Conservation (phyloP, 2,797 vertebrate genomes). For the Rhinella marina region DNA sequence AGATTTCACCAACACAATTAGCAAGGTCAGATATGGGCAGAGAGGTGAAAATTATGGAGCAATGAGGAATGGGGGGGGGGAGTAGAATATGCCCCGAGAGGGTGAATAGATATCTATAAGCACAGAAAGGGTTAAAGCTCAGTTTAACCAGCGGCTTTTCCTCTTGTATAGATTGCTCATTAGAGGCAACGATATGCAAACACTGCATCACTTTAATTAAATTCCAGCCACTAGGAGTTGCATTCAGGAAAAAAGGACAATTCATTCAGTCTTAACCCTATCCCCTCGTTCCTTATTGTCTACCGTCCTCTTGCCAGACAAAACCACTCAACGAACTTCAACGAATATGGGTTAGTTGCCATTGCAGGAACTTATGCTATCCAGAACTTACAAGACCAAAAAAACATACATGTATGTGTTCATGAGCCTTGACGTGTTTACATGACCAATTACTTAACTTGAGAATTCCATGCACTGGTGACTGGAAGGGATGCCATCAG, state of each 20-base stretch:
- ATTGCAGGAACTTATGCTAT: neutral
- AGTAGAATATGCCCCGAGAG: neutral
- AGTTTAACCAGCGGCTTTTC: neutral
- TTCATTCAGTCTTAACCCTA: constrained; percentile 42
- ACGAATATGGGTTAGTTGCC: neutral
- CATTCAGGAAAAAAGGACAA: constrained; percentile 48
- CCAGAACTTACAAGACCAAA: neutral
- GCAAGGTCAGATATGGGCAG: constrained; percentile 48
- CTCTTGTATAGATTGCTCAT: constrained; percentile 25
- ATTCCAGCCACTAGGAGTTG: constrained; percentile 55
- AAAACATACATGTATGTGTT: neutral
- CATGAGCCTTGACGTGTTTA: neutral
- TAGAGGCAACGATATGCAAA: constrained; percentile 52
- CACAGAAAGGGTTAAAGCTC: constrained; percentile 19
- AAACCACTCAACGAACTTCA: neutral
- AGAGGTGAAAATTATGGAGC: too few relatives aligned
- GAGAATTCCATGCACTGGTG: neutral
- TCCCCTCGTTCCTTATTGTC: constrained; percentile 1
- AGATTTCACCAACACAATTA: constrained; percentile 15
- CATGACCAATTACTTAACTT: neutral
- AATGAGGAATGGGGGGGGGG: too few relatives aligned
- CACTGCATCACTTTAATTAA: constrained; percentile 60
- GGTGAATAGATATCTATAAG: neutral
- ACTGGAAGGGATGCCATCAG: neutral
- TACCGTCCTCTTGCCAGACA: neutral